These are phyloP conservation scores for Drosophila littoralis DNA, from an alignment of 1,140 invertebrate species.

Conservation along the genomic window DNA sequence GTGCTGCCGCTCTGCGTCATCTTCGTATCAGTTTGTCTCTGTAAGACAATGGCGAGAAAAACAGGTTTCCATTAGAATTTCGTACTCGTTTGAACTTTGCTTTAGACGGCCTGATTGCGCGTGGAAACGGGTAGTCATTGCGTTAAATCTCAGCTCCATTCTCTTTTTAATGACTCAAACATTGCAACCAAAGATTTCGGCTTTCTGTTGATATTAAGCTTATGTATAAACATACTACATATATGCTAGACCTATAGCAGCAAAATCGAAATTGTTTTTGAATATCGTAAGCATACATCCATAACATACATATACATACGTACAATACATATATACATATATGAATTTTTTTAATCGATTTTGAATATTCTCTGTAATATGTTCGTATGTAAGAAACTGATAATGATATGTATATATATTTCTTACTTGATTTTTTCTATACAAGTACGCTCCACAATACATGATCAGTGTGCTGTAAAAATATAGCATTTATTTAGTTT, in stretches of 20 bases:
- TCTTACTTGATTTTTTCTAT: no score
- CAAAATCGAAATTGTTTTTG: conserved; percentile 1
- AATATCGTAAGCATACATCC: conserved; percentile 26
- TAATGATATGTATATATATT: not conserved
- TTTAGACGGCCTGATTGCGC: not conserved
- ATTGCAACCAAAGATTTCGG: conserved; percentile 1
- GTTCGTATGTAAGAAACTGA: not conserved
- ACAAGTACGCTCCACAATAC: no score
- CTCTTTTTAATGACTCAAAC: conserved; percentile 22
- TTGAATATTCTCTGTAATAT: not conserved
- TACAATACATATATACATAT: no score
- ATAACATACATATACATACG: no score
- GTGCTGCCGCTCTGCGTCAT: conserved; percentile 51
- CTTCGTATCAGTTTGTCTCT: conserved; percentile 56
- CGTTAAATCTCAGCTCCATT: conserved; percentile 25
- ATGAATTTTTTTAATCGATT: no score
- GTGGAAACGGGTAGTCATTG: not conserved
- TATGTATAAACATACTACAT: not conserved
- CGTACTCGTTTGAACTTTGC: conserved; percentile 11
- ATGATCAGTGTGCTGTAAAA: not conserved
- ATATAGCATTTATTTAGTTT: not conserved
- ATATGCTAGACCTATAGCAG: not conserved
- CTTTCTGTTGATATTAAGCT: not conserved
- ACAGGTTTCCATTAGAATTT: conserved; percentile 69
- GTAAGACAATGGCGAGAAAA: conserved; percentile 34